phyloP scores from a whole-genome alignment of 2,888 invertebrate genomes.

The Drosophila kambysellisi region DNA sequence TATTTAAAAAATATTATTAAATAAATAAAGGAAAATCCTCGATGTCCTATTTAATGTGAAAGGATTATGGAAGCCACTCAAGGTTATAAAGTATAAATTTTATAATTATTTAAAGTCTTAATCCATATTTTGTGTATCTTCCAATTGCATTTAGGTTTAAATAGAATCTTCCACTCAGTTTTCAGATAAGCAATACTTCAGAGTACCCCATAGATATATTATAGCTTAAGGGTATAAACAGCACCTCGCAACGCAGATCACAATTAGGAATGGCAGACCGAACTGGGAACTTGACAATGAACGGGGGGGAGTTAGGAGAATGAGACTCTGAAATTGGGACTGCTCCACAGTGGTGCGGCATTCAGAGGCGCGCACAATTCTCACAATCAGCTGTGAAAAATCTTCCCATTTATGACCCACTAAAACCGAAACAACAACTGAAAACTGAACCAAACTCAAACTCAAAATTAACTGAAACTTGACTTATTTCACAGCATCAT shows the following conservation, averaged over 20 bases:
- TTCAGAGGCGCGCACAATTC: conserved; percentile 69
- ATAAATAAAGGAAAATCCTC: neutral
- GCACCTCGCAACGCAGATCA: conserved; percentile 32
- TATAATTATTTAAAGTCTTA: neutral
- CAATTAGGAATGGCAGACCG: conserved; percentile 32
- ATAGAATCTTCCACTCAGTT: neutral
- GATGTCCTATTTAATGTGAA: neutral
- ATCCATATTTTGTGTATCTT: too few relatives aligned
- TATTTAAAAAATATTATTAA: neutral
- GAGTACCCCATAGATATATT: neutral
- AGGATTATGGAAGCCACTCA: neutral
- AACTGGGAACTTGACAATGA: conserved; percentile 18
- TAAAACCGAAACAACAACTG: conserved; percentile 57
- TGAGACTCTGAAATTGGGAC: conserved; percentile 2
- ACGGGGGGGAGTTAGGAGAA: conserved; percentile 3
- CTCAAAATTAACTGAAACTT: conserved; percentile 30
- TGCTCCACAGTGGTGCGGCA: conserved; percentile 61
- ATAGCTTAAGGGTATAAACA: conserved; percentile 19
- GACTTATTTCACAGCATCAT: conserved; percentile 53
- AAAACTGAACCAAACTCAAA: conserved; percentile 41
- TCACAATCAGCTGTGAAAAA: conserved; percentile 83
- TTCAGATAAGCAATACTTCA: neutral
- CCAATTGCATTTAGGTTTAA: neutral
- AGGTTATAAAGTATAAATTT: too few relatives aligned
- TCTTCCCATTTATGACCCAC: conserved; percentile 80